phyloP scores from a whole-genome alignment of 2,113 vertebrate genomes.

The Gulo gulo region DNA sequence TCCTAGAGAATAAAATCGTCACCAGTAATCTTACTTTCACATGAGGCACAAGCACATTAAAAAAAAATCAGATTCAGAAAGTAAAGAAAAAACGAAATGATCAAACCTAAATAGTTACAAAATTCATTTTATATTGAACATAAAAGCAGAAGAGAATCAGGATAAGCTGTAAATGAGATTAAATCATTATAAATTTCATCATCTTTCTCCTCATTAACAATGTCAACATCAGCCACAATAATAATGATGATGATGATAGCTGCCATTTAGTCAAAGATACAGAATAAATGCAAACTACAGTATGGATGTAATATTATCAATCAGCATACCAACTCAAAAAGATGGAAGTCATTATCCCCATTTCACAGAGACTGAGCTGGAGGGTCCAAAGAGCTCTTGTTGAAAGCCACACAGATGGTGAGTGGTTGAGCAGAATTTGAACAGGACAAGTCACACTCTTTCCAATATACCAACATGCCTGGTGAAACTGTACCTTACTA shows the following conservation, averaged over 20 bases:
- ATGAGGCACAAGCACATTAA: neutral
- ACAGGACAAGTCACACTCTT: neutral
- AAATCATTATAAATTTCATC: neutral
- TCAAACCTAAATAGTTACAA: neutral
- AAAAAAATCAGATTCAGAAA: neutral
- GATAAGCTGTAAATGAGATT: neutral
- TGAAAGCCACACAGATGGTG: neutral
- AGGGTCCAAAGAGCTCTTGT: neutral
- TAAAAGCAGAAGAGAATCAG: neutral
- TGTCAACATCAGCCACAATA: neutral
- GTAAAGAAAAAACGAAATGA: neutral
- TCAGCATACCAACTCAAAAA: neutral
- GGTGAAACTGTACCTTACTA: neutral
- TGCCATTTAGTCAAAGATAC: neutral
- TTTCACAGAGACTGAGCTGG: neutral
- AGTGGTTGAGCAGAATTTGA: neutral
- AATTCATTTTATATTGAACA: neutral
- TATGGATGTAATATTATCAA: neutral
- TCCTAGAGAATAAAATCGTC: constrained; percentile 67
- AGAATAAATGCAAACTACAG: neutral
- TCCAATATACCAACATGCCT: neutral
- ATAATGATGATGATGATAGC: neutral
- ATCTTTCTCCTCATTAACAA: neutral
- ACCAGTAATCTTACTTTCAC: neutral
- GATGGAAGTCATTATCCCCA: neutral